Conservation (phyloP, 1,140 invertebrate species). For the Lineus longissimus region DNA sequence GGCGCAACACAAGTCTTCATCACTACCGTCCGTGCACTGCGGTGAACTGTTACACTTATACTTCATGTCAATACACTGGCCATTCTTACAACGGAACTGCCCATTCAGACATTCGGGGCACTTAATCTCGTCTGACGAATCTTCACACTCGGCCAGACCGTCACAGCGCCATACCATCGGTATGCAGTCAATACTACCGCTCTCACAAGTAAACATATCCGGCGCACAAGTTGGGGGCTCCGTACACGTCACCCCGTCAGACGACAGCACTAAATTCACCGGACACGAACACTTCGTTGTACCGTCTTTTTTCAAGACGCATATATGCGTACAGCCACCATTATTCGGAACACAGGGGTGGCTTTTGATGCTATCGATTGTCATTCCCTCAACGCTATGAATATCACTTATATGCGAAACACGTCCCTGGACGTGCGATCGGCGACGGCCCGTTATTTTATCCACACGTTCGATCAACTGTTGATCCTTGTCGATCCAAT, state of each 20-base stretch:
- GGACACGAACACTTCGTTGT: conserved; percentile 46
- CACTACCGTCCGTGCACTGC: conserved; percentile 89
- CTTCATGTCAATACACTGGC: conserved; percentile 67
- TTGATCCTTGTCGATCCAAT: conserved; percentile 94
- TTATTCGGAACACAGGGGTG: conserved; percentile 41
- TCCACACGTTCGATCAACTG: conserved; percentile 53
- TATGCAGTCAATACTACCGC: conserved; percentile 42
- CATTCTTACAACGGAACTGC: conserved; percentile 38
- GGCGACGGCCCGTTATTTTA: conserved; percentile 33
- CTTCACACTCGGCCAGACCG: conserved; percentile 66
- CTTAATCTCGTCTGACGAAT: conserved; percentile 76
- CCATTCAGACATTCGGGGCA: conserved; percentile 66
- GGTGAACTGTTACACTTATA: conserved; percentile 92
- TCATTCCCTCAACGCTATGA: conserved; percentile 50
- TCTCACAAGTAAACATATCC: conserved; percentile 50
- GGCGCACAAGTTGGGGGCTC: conserved; percentile 46
- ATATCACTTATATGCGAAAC: conserved; percentile 62
- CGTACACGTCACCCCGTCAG: conserved; percentile 39
- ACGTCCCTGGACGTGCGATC: conserved; percentile 50
- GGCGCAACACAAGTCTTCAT: conserved; percentile 65
- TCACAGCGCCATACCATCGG: conserved; percentile 57
- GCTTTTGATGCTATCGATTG: conserved; percentile 26
- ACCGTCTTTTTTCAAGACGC: conserved; percentile 75
- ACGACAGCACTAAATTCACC: conserved; percentile 34
- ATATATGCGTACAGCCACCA: conserved; percentile 86